Percentiles rank a stretch among this genome's conserved stretches.
Conservation (phyloP, 2,113 vertebrate species). For the Ceyx cyanopectus region DNA sequence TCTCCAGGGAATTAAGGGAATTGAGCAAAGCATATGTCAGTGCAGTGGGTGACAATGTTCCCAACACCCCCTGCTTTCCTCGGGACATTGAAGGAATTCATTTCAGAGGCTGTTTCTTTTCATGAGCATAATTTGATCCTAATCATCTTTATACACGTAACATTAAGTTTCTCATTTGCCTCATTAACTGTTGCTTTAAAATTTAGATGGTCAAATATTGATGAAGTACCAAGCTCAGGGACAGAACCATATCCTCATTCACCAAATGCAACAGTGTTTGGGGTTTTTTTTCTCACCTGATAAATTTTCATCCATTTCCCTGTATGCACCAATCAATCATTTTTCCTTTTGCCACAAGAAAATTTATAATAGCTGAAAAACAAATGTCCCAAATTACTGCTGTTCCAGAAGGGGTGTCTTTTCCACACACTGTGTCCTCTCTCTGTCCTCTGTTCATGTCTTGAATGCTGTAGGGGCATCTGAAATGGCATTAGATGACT, state of each 20-base stretch:
- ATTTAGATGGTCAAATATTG: background rate
- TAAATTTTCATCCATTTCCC: background rate
- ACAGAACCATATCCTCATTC: background rate
- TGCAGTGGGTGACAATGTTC: background rate
- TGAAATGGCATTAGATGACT: background rate
- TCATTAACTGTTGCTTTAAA: conserved; percentile 36
- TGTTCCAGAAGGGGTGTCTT: background rate
- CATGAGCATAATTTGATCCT: background rate
- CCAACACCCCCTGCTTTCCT: background rate
- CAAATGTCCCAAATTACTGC: background rate
- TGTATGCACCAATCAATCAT: background rate
- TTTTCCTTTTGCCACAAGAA: background rate
- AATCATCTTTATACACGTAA: conserved; percentile 20
- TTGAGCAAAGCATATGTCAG: background rate
- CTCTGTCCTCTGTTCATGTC: background rate
- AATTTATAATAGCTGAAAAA: background rate
- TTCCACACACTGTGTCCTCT: background rate
- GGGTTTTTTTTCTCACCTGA: background rate
- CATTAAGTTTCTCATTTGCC: conserved; percentile 52
- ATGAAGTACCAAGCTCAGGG: background rate
- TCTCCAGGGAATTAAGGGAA: background rate
- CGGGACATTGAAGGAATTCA: background rate
- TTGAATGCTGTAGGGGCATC: background rate
- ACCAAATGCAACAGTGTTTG: background rate
- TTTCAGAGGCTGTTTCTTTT: conserved; percentile 30